Conservation (phyloP, 2,888 invertebrate species). For the Drosophila testacea region DNA sequence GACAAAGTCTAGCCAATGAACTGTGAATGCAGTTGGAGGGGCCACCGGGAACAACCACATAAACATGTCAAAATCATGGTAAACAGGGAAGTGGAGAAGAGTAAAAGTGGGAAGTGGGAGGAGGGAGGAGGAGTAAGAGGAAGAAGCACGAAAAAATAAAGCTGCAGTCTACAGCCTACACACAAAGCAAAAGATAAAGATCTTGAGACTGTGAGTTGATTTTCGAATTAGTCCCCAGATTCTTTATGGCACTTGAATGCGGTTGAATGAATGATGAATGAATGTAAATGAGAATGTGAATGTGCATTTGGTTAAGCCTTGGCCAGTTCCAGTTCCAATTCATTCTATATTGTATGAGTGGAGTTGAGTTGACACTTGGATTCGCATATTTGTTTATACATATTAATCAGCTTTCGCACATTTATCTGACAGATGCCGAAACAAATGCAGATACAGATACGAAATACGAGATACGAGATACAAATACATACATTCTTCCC, state of each 20-base stretch:
- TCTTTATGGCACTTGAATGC: conserved; percentile 30
- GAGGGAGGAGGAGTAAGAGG: background rate
- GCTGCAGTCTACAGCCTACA: conserved; percentile 24
- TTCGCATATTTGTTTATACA: conserved; percentile 31
- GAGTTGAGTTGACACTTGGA: conserved; percentile 23
- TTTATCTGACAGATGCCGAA: conserved; percentile 46
- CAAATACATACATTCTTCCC: background rate
- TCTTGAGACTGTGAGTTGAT: conserved; percentile 43
- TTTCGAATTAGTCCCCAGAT: conserved; percentile 55
- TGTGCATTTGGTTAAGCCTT: conserved; percentile 20
- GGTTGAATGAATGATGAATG: conserved; percentile 27
- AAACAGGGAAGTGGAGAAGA: background rate
- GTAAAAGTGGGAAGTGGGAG: background rate
- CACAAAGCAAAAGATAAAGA: conserved; percentile 46
- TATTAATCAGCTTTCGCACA: conserved; percentile 39
- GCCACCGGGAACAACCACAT: conserved; percentile 33
- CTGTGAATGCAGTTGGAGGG: conserved; percentile 45
- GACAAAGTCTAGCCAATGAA: conserved; percentile 66
- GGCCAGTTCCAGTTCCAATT: conserved; percentile 16
- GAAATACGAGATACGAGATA: background rate
- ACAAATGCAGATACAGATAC: conserved; percentile 21
- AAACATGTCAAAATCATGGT: conserved; percentile 39
- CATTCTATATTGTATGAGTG: background rate
- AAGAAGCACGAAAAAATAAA: background rate
- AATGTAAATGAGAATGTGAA: conserved; percentile 14